Percentiles rank a stretch among this genome's conserved stretches.
phyloP scores from a whole-genome alignment of 2,888 invertebrate species.

The Philaethria dido region DNA sequence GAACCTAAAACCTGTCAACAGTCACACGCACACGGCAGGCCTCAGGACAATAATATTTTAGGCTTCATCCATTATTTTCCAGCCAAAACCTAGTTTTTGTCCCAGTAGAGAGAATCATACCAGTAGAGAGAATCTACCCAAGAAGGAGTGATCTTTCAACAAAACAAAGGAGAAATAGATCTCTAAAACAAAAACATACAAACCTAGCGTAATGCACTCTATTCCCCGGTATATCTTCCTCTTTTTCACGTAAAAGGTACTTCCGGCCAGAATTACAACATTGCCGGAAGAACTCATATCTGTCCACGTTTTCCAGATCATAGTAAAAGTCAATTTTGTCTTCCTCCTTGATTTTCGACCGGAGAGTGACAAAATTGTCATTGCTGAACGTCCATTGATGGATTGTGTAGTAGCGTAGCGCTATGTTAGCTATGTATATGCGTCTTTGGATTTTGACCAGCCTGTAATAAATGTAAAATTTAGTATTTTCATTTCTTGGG shows the following conservation, averaged over 20 bases:
- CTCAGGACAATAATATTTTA: too few relatives aligned
- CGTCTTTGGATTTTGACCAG: conserved; percentile 91
- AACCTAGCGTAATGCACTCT: conserved; percentile 80
- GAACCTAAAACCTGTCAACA: too few relatives aligned
- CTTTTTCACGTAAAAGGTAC: conserved; percentile 81
- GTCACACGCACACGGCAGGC: too few relatives aligned
- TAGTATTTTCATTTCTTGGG: too few relatives aligned
- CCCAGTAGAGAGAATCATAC: too few relatives aligned
- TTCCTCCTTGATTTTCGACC: conserved; percentile 71
- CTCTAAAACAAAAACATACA: too few relatives aligned
- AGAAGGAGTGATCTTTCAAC: too few relatives aligned
- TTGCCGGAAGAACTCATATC: conserved; percentile 74
- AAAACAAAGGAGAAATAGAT: too few relatives aligned
- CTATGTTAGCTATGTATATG: conserved; percentile 89
- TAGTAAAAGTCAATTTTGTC: conserved; percentile 85
- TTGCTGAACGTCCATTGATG: conserved; percentile 92
- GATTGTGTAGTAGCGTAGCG: conserved; percentile 88
- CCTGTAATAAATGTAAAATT: conserved; percentile 74
- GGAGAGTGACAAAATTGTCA: conserved; percentile 59
- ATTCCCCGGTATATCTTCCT: conserved; percentile 81
- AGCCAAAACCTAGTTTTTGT: too few relatives aligned
- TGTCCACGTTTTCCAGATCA: conserved; percentile 80
- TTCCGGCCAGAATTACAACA: conserved; percentile 85
- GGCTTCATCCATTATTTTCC: too few relatives aligned
- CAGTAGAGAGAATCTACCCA: too few relatives aligned